A percentile compares a stretch with the other conserved stretches of the same genome.
Conservation (phyloP, 2,797 vertebrate species). For the Diglossa cyanea region DNA sequence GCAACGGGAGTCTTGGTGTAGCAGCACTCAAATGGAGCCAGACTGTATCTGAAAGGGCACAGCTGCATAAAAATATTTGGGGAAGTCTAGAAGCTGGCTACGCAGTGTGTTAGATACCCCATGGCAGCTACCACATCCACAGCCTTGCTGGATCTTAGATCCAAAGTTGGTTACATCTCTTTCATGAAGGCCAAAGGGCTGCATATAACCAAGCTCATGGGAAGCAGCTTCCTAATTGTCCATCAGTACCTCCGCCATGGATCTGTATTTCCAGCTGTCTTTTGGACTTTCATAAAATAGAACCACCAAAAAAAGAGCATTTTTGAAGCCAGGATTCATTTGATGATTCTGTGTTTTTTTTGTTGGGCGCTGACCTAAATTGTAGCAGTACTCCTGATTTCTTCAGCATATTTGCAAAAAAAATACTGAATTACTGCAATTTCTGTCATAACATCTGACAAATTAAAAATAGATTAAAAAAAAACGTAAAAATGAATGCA, state of each 20-base stretch:
- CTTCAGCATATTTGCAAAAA: not conserved
- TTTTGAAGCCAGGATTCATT: not conserved
- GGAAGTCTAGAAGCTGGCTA: not conserved
- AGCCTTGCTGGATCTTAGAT: not conserved
- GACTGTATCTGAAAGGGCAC: not conserved
- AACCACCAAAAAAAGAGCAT: not conserved
- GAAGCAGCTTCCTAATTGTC: not conserved
- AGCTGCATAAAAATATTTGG: not conserved
- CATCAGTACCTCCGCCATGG: not conserved
- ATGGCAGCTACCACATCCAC: not conserved
- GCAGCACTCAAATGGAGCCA: not conserved
- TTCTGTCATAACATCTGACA: conserved; percentile 42
- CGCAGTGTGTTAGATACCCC: not conserved
- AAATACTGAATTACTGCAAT: conserved; percentile 21
- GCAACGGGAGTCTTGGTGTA: not conserved
- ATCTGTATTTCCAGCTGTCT: not conserved
- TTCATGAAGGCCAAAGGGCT: rapidly evolving
- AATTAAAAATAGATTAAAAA: conserved; percentile 25
- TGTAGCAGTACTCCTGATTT: not conserved
- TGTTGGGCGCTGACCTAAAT: not conserved
- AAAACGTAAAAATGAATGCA: conserved; percentile 7
- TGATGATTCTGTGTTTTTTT: not conserved
- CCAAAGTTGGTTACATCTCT: not conserved
- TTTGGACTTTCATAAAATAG: not conserved
- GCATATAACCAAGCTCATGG: not conserved